Evolutionary conservation across 2,797 vertebrate species (phyloP).

Genomic region (Cyprinodon diabolis): DNA sequence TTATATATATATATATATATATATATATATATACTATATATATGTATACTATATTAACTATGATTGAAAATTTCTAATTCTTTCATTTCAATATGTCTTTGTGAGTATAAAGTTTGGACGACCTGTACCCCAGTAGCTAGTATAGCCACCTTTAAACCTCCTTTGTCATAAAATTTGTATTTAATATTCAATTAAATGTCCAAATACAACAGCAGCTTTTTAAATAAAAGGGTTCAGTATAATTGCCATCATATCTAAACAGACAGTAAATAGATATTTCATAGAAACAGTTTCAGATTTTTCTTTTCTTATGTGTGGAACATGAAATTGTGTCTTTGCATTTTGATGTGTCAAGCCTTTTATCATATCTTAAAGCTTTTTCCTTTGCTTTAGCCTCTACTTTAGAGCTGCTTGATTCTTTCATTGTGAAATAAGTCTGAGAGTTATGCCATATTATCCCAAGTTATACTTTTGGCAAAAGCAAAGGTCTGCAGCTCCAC

Average conservation of each 20-base stretch:
- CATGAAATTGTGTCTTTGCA: not conserved
- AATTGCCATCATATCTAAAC: not conserved
- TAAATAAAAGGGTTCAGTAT: not conserved
- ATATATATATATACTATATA: too few species aligned
- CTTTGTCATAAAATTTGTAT: too few species aligned
- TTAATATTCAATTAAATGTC: too few species aligned
- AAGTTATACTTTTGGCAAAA: not conserved
- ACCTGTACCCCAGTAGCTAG: too few species aligned
- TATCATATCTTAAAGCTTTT: constrained; percentile 11
- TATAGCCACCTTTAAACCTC: too few species aligned
- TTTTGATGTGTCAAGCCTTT: constrained; percentile 3
- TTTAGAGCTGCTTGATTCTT: constrained; percentile 18
- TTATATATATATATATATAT: too few species aligned
- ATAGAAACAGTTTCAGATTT: not conserved
- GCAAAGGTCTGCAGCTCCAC: constrained; percentile 47
- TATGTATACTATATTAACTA: too few species aligned
- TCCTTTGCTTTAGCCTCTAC: constrained; percentile 10
- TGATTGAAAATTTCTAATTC: too few species aligned
- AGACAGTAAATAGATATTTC: not conserved
- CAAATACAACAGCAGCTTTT: too few species aligned
- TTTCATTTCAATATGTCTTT: too few species aligned
- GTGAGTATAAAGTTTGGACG: too few species aligned
- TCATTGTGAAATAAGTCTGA: constrained; percentile 10
- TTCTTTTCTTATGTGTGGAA: not conserved
- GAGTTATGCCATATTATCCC: constrained; percentile 39